Percentiles rank a stretch among this genome's conserved stretches.
Evolutionary conservation across 2,888 invertebrate genomes (phyloP).

Genomic region (Notocelia uddmanniana): DNA sequence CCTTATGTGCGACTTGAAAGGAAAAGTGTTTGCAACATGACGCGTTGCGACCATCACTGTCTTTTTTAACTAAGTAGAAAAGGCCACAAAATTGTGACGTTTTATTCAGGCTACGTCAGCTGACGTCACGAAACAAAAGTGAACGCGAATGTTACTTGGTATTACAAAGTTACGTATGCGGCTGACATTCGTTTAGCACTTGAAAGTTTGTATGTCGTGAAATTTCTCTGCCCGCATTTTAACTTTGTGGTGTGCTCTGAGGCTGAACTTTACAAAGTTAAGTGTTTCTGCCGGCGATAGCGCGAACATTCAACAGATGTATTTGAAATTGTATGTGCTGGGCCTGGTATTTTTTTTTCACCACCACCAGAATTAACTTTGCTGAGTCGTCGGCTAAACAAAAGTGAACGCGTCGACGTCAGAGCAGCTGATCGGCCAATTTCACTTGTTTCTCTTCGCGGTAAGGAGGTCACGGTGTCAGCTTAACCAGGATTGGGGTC

Average conservation of each 20-base stretch:
- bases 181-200: neutral
- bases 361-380: slow-evolving; percentile 10
- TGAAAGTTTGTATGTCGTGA: neutral
- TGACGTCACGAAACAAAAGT: slow-evolving; percentile 35
- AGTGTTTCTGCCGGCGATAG: neutral
- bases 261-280: neutral
- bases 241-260: neutral
- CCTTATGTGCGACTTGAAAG: neutral
- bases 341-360: neutral
- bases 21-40: neutral
- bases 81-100: slow-evolving; percentile 16
- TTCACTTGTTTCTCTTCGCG: slow-evolving; percentile 40
- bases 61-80: slow-evolving; percentile 11
- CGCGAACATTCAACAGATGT: neutral
- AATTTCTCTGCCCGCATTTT: neutral
- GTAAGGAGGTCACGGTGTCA: slow-evolving; percentile 43
- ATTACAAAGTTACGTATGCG: slow-evolving; percentile 7
- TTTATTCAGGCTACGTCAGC: slow-evolving; percentile 6
- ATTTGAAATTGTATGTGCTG: neutral
- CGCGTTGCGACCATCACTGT: slow-evolving; percentile 9
- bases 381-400: slow-evolving; percentile 23
- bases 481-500: slow-evolving; percentile 32
- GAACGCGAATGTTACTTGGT: slow-evolving; percentile 21
- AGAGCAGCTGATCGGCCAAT: slow-evolving; percentile 31
- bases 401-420: slow-evolving; percentile 37